Conservation (phyloP, 2,888 invertebrate species). For the Dione juno region DNA sequence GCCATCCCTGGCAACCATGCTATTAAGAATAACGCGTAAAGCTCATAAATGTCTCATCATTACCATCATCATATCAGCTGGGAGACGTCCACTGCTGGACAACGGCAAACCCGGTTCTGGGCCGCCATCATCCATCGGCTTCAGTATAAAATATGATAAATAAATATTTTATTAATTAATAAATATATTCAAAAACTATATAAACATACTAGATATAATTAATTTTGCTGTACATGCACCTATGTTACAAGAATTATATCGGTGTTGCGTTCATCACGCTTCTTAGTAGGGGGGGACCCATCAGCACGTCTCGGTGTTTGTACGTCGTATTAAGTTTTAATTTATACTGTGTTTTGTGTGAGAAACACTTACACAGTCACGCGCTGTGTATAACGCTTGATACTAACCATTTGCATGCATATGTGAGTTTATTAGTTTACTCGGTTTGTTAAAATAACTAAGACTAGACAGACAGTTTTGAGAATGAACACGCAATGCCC, state of each 20-base stretch:
- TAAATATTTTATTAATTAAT: no score
- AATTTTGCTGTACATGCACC: not conserved
- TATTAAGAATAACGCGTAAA: not conserved
- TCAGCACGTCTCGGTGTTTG: conserved; percentile 35
- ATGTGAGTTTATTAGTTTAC: no score
- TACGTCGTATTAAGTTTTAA: conserved; percentile 28
- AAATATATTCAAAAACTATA: no score
- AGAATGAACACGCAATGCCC: no score
- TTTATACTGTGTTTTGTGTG: conserved; percentile 21
- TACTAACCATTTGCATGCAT: not conserved
- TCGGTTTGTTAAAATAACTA: no score
- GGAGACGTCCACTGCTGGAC: no score
- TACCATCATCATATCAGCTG: no score
- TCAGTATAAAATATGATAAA: no score
- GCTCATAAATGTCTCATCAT: no score
- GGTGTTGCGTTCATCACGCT: conserved; percentile 6
- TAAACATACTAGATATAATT: not conserved
- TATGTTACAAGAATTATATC: conserved; percentile 12
- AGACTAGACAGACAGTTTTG: no score
- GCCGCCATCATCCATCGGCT: no score
- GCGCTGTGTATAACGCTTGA: conserved; percentile 24
- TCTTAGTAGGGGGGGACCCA: conserved; percentile 19
- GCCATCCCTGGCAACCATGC: not conserved
- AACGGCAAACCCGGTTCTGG: no score
- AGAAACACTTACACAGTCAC: conserved; percentile 21